Evolutionary conservation across 2,888 invertebrate genomes (phyloP), one percentile per base, ranked within the genome.

Genomic region (Tetrapedia diversipes): DNA sequence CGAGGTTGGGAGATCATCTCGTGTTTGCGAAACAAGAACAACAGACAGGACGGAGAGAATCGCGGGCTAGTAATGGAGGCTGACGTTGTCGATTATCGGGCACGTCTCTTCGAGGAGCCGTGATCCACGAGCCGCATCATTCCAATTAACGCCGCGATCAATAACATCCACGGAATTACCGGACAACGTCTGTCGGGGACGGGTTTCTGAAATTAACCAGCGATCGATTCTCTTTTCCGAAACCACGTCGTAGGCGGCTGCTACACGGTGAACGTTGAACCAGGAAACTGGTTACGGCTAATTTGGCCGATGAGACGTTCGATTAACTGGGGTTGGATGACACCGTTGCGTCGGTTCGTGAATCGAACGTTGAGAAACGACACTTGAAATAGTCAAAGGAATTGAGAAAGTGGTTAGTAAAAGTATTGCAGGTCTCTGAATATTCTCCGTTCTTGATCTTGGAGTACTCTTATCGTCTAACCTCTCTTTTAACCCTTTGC

Each of bases 1-100:
- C 39, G 41, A 53, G 75, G 47, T 71, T 60, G 45, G n/a, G 39
- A 69, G 77, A 69, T 77, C 60, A 61, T 41, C 27, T n/a, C 8
- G 16, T 24, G 8, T 11, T 32, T 34, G 43, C 65, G 27, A 32
- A 65, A 24, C 24, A 45, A n/a, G n/a, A 51, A 29, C 56, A n/a
- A 51, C 37, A 16, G 19, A 39, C n/a, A n/a, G n/a, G n/a, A n/a
- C n/a, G n/a, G n/a, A n/a, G n/a, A 57, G 57, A 27, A 22, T 14
- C 39, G 43, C 16, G n/a, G n/a, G n/a, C n/a, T n/a, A n/a, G n/a
- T n/a, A n/a, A n/a, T n/a, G 27, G 43, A 37, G 27, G 7, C 32
- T 10, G 54, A 16, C 54, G n/a, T 34, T 19, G 39, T 22, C n/a
- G 49, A 67, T 70, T 39, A 56, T 66, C 47, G 32, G n/a, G 11